phyloP scores from a whole-genome alignment of 2,113 vertebrate genomes.

The Oophaga pumilio region DNA sequence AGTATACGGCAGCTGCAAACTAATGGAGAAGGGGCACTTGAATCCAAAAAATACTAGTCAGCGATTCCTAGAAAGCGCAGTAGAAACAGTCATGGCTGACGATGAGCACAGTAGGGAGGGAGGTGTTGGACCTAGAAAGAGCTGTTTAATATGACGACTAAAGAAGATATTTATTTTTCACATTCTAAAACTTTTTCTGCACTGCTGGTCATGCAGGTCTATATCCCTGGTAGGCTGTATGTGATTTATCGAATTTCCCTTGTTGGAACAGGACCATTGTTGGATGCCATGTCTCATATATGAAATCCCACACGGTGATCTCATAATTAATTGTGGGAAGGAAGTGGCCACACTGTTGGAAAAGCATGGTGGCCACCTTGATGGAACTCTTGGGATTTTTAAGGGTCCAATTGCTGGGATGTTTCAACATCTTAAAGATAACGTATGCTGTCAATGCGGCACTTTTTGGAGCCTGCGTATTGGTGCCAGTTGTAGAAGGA shows the following conservation, averaged over 20 bases:
- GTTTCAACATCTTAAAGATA: too few species aligned
- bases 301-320: not conserved
- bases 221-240: not conserved
- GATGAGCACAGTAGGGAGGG: not conserved
- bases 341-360: not conserved
- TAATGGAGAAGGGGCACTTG: slow-evolving; percentile 7
- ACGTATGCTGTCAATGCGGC: too few species aligned
- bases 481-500: too few species aligned
- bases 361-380: not conserved
- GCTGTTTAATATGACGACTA: not conserved
- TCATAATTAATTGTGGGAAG: not conserved
- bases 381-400: too few species aligned
- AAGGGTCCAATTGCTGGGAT: too few species aligned
- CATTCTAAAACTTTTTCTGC: not conserved
- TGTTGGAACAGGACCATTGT: not conserved
- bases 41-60: not conserved
- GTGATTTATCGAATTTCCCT: not conserved
- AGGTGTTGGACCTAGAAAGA: not conserved
- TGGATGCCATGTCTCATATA: not conserved
- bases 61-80: not conserved
- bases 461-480: too few species aligned
- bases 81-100: not conserved
- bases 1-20: not conserved
- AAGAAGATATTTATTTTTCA: not conserved
- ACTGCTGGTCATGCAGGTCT: not conserved